Base-by-base conservation (phyloP, 2,888 invertebrate genomes). In the Ischnura elegans region DNA sequence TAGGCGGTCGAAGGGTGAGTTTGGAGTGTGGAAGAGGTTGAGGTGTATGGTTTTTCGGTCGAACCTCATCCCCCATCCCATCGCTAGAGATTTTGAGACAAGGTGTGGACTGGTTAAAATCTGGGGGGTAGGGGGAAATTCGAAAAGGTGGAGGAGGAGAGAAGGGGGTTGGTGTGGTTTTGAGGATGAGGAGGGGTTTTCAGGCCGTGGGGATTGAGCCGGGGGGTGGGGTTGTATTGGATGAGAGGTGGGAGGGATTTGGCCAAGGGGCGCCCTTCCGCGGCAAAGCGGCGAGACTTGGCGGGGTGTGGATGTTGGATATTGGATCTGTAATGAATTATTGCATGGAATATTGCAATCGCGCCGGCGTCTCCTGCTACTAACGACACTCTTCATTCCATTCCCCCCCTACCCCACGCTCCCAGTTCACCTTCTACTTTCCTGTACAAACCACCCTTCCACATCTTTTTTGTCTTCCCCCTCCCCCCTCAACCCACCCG, bases 271-370 rank as follows among this genome's bases (percentile, higher is more conserved):
- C 25, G 45, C 86, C n/a, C 86, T 46, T 46, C 46, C 86, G 86
- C 46, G 45, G 86, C 86, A 45, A 86, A 46, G 86, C 25, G 86
- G 13, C 25, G 86, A 45, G 86, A n/a, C n/a, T n/a, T n/a, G n/a
- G n/a, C n/a, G 6, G n/a, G 87, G n/a, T 51, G 90, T 90, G 90
- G 90, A 90, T 90, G 90, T 90, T 90, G 90, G 90, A 90, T 90
- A 90, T 90, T 90, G 90, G 90, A 90, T 90, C 90, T 90, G 66
- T 90, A 90, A 90, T 90, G 90, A 90, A 90, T 90, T 90, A 90
- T 90, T 90, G 90, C 90, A 90, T 66, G 90, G 90, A 90, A 90
- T 90, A 90, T 90, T 90, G 90, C 90, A 90, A 90, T 90, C 90
- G 90, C 90, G 87, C 87, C 87, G 87, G 87, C 51, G 90, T 90